A percentile compares a stretch with the other conserved stretches of the same genome.
These are phyloP conservation scores for Camponotus pennsylvanicus DNA, from an alignment of 1,140 invertebrate genomes.

Conservation along the genomic window DNA sequence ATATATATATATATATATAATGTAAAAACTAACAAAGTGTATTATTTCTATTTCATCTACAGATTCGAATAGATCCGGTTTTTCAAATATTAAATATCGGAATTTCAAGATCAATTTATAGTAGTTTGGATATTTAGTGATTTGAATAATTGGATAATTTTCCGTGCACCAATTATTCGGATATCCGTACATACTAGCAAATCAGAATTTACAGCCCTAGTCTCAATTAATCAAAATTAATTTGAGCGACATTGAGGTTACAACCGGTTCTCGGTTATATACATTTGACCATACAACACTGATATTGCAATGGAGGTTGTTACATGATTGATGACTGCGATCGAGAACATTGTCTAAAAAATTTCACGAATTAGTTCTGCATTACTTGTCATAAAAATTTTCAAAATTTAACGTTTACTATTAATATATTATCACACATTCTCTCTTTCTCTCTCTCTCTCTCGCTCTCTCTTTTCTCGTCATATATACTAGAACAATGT, in stretches of 20 bases:
- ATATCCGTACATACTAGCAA: too few species aligned
- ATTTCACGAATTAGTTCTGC: constrained; percentile 7
- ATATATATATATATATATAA: too few species aligned
- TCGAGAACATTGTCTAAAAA: constrained; percentile 30
- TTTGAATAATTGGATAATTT: too few species aligned
- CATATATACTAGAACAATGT: constrained; percentile 33
- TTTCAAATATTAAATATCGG: too few species aligned
- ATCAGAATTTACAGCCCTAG: too few species aligned
- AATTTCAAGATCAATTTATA: too few species aligned
- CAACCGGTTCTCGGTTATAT: neutral
- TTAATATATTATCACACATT: constrained; percentile 33
- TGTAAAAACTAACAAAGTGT: too few species aligned
- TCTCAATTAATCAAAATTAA: neutral
- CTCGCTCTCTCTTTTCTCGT: constrained; percentile 9
- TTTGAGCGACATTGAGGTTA: neutral
- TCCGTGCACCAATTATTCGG: too few species aligned
- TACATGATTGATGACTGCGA: constrained; percentile 24
- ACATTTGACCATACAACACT: neutral
- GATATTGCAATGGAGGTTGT: constrained; percentile 6
- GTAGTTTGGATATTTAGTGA: too few species aligned
- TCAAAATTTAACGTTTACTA: constrained; percentile 16
- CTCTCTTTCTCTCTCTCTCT: neutral
- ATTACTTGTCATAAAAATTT: constrained; percentile 25
- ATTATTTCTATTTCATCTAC: too few species aligned
- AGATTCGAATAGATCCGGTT: too few species aligned